Evolutionary conservation across 1,140 invertebrate species (phyloP).

Genomic region (Trichomalopsis sarcophagae): DNA sequence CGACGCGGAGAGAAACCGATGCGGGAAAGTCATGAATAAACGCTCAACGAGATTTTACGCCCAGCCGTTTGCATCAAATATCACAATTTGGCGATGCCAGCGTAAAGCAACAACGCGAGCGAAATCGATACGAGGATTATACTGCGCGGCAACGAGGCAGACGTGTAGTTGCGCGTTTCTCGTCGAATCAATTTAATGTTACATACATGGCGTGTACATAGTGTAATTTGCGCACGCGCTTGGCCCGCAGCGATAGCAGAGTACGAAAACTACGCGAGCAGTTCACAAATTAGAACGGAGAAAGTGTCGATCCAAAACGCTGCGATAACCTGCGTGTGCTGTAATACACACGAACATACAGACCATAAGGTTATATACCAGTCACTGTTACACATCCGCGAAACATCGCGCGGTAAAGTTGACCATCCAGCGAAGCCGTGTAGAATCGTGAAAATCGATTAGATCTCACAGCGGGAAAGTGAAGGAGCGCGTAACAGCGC

Average conservation of each 20-base stretch:
- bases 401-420: not conserved
- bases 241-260: not conserved
- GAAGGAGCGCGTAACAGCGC: not conserved
- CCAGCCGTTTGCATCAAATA: no score
- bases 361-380: no score
- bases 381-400: no score
- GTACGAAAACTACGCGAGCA: not conserved
- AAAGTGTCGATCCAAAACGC: not conserved
- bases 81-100: no score
- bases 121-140: not conserved
- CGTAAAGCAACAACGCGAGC: no score
- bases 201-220: not conserved
- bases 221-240: constrained; percentile 24
- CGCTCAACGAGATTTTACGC: no score
- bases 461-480: not conserved
- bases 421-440: not conserved
- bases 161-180: not conserved
- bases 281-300: not conserved
- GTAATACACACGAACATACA: not conserved
- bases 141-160: not conserved
- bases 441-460: not conserved
- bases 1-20: no score
- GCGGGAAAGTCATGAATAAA: no score
- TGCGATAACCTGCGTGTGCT: not conserved
- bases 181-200: constrained; percentile 8